Base-by-base conservation (phyloP, 2,888 invertebrate genomes). In the Sacculina carcini region DNA sequence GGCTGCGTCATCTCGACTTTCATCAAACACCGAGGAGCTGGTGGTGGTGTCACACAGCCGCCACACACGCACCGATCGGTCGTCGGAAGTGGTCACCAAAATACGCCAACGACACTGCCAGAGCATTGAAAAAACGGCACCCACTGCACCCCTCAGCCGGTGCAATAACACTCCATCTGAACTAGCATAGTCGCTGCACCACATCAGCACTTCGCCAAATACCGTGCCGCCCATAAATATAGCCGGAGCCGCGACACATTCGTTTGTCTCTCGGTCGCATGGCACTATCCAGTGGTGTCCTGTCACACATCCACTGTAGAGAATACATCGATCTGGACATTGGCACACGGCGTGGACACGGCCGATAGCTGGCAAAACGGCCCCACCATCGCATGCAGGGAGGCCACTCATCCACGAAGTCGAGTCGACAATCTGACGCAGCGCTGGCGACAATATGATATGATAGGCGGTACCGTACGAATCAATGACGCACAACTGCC, bases 31-130 rank as follows among this genome's bases (percentile, higher is more conserved):
- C n/a, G n/a, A n/a, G n/a, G n/a, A n/a, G n/a, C n/a, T n/a, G n/a
- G n/a, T n/a, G n/a, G n/a, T n/a, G n/a, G n/a, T n/a, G n/a, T n/a
- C n/a, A n/a, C n/a, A 2, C 3, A 6, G 16, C 28, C 42, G 42
- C 42, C 42, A 42, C 26, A 28, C 26, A n/a, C 42, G 42, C 42
- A 42, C 42, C 42, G 42, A 28, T 5, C 42, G 42, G 42, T 42
- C 42, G 42, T 42, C 42, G 3, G 42, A 42, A 28, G 26, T 28
- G 16, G 42, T 28, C 26, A 42, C 26, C 5, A 42, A 28, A 6
- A 28, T 28, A 16, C 5, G 16, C 16, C 26, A 9, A 9, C 12
- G 7, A 1, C 16, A n/a, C 26, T 26, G 9, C 16, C n/a, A 16
- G 7, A 28, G 5, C 42, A 42, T 26, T 2, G 3, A 9, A 10